Percentiles rank a stretch among this genome's conserved stretches.
Conservation (phyloP, 2,113 vertebrate species). For the Urocitellus parryii region DNA sequence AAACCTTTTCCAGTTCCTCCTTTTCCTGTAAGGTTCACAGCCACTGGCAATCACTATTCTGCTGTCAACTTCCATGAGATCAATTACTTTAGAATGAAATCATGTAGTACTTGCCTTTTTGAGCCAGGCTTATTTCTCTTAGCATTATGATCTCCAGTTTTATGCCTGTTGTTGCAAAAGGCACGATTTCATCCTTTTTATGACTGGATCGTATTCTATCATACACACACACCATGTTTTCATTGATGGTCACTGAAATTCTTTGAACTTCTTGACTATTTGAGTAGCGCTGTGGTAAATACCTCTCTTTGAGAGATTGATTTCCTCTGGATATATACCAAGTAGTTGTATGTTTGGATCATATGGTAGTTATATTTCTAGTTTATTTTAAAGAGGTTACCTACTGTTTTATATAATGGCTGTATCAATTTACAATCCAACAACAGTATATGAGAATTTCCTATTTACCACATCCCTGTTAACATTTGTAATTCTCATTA, state of each 20-base stretch:
- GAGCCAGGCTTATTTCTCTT: not conserved
- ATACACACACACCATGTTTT: not conserved
- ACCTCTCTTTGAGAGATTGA: not conserved
- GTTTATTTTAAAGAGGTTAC: not conserved
- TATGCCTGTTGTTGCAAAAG: not conserved
- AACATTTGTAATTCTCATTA: not conserved
- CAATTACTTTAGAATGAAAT: too few relatives aligned
- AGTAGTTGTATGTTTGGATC: not conserved
- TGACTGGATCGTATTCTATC: not conserved
- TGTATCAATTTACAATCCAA: not conserved
- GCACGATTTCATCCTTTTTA: not conserved
- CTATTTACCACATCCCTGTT: not conserved
- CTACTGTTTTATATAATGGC: not conserved
- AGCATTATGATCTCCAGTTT: not conserved
- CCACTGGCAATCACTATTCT: not conserved
- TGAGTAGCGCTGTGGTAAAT: not conserved
- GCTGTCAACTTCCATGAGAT: not conserved
- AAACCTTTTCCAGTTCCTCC: too few relatives aligned
- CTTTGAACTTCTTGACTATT: not conserved
- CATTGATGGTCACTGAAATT: not conserved
- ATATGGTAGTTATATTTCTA: not conserved
- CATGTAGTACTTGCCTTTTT: not conserved
- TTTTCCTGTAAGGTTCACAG: not conserved
- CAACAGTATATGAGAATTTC: not conserved
- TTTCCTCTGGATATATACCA: not conserved